Base-by-base conservation (phyloP, 2,113 vertebrate species). In the Arizona elegans region DNA sequence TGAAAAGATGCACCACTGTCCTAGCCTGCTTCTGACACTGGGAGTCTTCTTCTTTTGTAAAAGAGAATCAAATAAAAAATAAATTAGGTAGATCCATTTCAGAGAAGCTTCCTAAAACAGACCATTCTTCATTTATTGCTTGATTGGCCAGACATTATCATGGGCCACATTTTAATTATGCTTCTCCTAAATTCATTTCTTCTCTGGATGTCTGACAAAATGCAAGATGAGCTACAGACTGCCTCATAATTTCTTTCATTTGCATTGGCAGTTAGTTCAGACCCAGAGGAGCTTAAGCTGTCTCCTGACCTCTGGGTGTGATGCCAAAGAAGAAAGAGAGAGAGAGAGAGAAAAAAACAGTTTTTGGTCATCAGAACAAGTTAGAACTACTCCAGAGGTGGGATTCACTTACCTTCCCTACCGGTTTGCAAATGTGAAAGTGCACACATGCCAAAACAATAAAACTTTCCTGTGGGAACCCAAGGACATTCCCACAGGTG, bases 141-240 rank as follows among this genome's bases (percentile, higher is more conserved):
- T 91, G 93, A 92, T 92, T 81, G 86, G 54, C 89, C 86, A 59
- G 91, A 92, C 88, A 94, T 47, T 91, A 92, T 90, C 87, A 81
- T 62, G 89, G 88, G 88, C 85, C 43, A 90, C 89, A 92, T 94
- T 92, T 52, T 92, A 92, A 92, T 94, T 93, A 93, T 70, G 85
- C 52, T 81, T 91, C 81, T 91, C 89, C 89, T 70, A 93, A 58
- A 93, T 91, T 93, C 92, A 93, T 93, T 91, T 93, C 85, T 93
- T 91, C 85, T 93, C 81, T 93, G 89, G 89, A 91, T 87, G 89
- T 55, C 92, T 93, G 92, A 91, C 92, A 91, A 93, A 93, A 90
- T 86, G 88, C 58, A 92, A 92, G 92, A 92, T 90, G 88, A 90
- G 88, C 70, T 93, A 59, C 92, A 89, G 92, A 24, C 70, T 87